Evolutionary conservation across 2,888 invertebrate genomes (phyloP).

Genomic region (Coleophora flavipennella): DNA sequence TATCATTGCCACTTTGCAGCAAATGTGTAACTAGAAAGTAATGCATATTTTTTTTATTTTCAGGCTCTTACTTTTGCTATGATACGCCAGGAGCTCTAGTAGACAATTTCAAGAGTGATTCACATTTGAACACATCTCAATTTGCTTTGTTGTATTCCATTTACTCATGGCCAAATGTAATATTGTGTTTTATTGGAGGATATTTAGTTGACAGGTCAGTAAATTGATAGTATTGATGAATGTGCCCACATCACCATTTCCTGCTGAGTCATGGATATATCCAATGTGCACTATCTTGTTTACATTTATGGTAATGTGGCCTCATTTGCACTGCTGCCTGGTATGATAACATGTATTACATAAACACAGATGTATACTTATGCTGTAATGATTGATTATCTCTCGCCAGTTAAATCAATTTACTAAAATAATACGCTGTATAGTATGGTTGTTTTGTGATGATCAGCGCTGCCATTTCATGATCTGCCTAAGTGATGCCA

Average conservation of each 20-base stretch:
- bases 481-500: no score
- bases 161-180: constrained; percentile 98
- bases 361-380: background rate
- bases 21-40: background rate
- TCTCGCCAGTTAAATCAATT: no score
- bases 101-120: constrained; percentile 86
- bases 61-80: constrained; percentile 98
- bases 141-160: constrained; percentile 92
- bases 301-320: constrained; percentile 2
- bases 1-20: no score
- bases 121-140: constrained; percentile 84
- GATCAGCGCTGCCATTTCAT: no score
- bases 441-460: no score
- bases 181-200: constrained; percentile 96
- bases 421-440: no score
- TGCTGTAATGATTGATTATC: no score
- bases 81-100: constrained; percentile 96
- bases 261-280: constrained; percentile 8
- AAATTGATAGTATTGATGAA: constrained; percentile 8
- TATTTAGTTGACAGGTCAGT: constrained; percentile 90
- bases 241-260: constrained; percentile 1
- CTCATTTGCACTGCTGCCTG: background rate
- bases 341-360: background rate
- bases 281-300: constrained; percentile 6
- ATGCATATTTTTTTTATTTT: constrained; percentile 26